A percentile compares a stretch with the other conserved stretches of the same genome.
phyloP scores from a whole-genome alignment of 2,797 vertebrate species.

The Oreortyx pictus region DNA sequence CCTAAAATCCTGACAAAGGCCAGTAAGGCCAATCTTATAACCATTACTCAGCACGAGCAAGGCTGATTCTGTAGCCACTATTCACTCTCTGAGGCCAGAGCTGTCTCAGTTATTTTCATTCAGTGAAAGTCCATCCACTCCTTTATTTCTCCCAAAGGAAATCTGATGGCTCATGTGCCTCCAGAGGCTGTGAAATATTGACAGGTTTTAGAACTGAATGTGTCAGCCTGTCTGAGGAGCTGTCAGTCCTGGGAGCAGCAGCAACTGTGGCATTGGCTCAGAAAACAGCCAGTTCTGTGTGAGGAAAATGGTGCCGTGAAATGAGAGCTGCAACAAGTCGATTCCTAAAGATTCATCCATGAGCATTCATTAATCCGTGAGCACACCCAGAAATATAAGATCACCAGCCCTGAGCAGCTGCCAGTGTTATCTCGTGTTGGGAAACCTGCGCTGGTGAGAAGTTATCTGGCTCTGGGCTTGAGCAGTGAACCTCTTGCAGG shows the following conservation, averaged over 20 bases:
- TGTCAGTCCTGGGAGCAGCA: background rate
- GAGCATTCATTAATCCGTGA: background rate
- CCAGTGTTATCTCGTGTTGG: background rate
- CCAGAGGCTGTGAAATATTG: conserved; percentile 36
- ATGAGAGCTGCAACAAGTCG: background rate
- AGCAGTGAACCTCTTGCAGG: background rate
- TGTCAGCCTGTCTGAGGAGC: conserved; percentile 20
- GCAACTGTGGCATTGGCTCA: background rate
- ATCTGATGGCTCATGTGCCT: conserved; percentile 32
- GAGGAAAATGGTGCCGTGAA: background rate
- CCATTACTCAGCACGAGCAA: background rate
- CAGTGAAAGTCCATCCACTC: background rate
- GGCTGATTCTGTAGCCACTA: background rate
- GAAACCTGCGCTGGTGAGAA: background rate
- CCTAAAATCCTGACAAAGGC: background rate
- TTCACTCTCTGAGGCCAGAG: background rate
- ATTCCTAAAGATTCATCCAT: background rate
- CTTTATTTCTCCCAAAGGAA: conserved; percentile 23
- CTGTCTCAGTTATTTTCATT: conserved; percentile 1
- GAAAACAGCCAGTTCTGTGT: background rate
- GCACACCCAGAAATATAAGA: background rate
- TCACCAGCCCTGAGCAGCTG: background rate
- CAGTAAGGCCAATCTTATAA: background rate
- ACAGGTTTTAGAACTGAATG: conserved; percentile 44
- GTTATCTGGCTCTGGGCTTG: background rate